Percentiles rank a stretch among this genome's conserved stretches.
These are phyloP conservation scores for Hyla sarda DNA, from an alignment of 2,113 vertebrate genomes.

Conservation along the genomic window DNA sequence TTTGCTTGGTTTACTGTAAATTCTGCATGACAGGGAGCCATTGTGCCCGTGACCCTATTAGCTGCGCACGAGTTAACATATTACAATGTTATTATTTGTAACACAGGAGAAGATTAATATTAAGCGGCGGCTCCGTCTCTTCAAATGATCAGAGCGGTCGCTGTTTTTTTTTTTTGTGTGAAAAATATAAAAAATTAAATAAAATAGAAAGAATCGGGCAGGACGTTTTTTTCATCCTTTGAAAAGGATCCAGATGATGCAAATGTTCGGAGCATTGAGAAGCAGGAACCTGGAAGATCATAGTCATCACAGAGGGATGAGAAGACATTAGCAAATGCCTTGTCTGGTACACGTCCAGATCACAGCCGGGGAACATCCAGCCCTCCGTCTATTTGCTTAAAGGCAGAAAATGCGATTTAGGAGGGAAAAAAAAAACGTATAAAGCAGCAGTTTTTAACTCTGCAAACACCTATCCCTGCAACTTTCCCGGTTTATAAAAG, in stretches of 20 bases:
- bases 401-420: constrained; percentile 51
- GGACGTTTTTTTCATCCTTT: constrained; percentile 33
- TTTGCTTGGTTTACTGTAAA: background rate
- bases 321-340: constrained; percentile 16
- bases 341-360: constrained; percentile 15
- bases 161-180: background rate
- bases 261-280: background rate
- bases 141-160: background rate
- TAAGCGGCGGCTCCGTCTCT: background rate
- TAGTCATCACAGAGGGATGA: background rate
- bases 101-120: constrained; percentile 24
- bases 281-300: constrained; percentile 4
- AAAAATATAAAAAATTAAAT: too few species aligned
- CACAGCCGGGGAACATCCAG: background rate
- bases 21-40: constrained; percentile 1
- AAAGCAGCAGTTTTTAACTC: constrained; percentile 21
- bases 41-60: constrained; percentile 38
- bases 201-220: background rate
- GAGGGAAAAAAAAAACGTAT: constrained; percentile 6
- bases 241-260: constrained; percentile 27
- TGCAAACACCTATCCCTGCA: background rate
- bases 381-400: background rate
- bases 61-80: constrained; percentile 25
- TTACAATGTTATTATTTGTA: constrained; percentile 42
- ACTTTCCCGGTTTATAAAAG: background rate